A percentile compares a stretch with the other conserved stretches of the same genome.
These are phyloP conservation scores for Pomatorhinus ruficollis DNA, from an alignment of 2,113 vertebrate genomes.

Conservation along the genomic window DNA sequence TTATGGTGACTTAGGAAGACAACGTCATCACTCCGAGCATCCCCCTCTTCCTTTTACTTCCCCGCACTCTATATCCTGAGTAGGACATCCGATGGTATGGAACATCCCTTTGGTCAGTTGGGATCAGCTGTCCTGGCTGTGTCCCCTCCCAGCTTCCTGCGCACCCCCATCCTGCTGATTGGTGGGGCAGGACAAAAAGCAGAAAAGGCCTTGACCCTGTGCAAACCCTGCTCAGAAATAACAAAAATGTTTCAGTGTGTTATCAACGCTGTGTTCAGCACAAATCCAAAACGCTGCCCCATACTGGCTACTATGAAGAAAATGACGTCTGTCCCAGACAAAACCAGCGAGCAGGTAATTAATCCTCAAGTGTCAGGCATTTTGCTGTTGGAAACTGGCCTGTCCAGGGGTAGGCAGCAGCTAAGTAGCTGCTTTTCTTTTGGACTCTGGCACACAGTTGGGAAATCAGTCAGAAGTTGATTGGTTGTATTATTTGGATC, in stretches of 20 bases:
- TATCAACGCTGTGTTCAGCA: background rate
- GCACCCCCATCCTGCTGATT: background rate
- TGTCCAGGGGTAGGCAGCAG: constrained; percentile 44
- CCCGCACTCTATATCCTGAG: background rate
- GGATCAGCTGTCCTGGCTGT: background rate
- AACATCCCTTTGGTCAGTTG: background rate
- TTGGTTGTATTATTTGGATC: constrained; percentile 63
- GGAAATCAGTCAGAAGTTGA: constrained; percentile 20
- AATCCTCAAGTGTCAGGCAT: background rate
- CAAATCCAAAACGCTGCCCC: background rate
- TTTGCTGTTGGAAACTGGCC: background rate
- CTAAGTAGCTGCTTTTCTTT: constrained; percentile 40
- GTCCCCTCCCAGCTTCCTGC: background rate
- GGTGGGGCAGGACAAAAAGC: background rate
- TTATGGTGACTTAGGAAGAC: background rate
- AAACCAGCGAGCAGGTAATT: background rate
- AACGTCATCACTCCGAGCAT: accelerated
- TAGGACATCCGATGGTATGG: background rate
- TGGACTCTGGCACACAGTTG: background rate
- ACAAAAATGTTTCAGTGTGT: background rate
- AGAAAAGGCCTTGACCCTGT: background rate
- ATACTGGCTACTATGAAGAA: background rate
- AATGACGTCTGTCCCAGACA: background rate
- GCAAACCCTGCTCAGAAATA: background rate
- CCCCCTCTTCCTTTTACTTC: background rate